Base-by-base conservation (phyloP, 2,888 invertebrate species). In the Ornithoptera alexandrae region DNA sequence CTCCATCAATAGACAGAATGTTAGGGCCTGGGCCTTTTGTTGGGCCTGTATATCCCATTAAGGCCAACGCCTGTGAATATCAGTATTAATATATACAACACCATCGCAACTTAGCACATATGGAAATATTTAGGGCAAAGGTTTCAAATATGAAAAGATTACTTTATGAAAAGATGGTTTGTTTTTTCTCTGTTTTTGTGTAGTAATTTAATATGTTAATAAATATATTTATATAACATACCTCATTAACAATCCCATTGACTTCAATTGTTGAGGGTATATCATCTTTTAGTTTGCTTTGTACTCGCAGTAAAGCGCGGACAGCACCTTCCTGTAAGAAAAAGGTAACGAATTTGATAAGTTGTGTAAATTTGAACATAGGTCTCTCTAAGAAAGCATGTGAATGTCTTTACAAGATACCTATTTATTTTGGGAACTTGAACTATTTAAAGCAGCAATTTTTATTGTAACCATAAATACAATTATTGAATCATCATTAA, bases 1-100 rank as follows among this genome's bases (percentile, higher is more conserved):
- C 98, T 3, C 98, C 98, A 90, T 98, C 98, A 77, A 98, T 96
- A 0, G 97, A 93, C 65, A 98, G 92, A 68, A 98, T 94, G 80
- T 96, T 93, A 62, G 98, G 95, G 1, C 98, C 98, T 42, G 93
- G 93, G 1, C 95, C 95, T 69, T 93, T 93, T 6, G 96, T 92
- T 7, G 96, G 95, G 62, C 94, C 94, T 0, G 94, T 85, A 82
- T 96, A 93, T 0, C 97, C 97, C 74, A 97, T 84, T 71, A 97
- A 85, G 0, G 96, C 94, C 70, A 83, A 95, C 84, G 72, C 95
- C 95, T 92, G 79, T 62, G 70, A 57, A 65, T 22, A 8, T 59
- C 24, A 22, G 7, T 2, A 22, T 36, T 15, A 59, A 17, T 58
- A 24, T 7, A 62, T 59, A n/a, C 24, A 17, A 30, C 12, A 30